phyloP scores from a whole-genome alignment of 2,113 vertebrate species.

The Reinhardtius hippoglossoides region DNA sequence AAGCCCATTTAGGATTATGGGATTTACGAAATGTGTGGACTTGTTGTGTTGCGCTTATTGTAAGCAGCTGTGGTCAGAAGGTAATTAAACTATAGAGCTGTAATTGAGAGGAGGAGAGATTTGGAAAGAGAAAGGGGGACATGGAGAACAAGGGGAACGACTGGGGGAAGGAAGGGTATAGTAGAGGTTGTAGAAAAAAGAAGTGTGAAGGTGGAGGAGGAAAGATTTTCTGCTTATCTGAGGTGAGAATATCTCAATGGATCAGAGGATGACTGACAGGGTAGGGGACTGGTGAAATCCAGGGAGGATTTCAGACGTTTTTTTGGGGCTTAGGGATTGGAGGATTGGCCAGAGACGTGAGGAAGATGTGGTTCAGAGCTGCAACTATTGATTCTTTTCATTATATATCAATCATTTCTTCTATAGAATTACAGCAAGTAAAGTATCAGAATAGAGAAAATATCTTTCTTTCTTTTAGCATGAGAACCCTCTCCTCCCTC shows the following conservation, averaged over 20 bases:
- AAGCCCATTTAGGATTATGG: slow-evolving; percentile 40
- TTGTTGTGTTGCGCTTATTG: slow-evolving; percentile 59
- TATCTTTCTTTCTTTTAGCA: neutral
- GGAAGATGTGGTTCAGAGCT: neutral
- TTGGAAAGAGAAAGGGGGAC: neutral
- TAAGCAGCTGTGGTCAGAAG: slow-evolving; percentile 58
- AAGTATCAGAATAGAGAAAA: neutral
- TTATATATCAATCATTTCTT: too few relatives aligned
- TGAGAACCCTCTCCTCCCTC: neutral
- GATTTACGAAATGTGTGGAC: slow-evolving; percentile 49
- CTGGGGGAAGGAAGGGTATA: neutral
- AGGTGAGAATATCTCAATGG: slow-evolving; percentile 15
- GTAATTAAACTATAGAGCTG: slow-evolving; percentile 38
- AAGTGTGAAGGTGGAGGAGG: neutral
- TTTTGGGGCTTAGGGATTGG: slow-evolving; percentile 4
- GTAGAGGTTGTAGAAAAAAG: neutral
- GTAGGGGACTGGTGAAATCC: neutral
- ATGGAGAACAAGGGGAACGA: neutral
- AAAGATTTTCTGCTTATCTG: neutral
- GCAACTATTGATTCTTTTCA: neutral
- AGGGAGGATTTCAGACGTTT: neutral
- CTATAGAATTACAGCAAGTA: too few relatives aligned
- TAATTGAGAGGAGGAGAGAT: slow-evolving; percentile 17
- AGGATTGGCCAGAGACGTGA: neutral
- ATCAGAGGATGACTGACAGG: slow-evolving; percentile 6